Evolutionary conservation across 2,113 vertebrate genomes (phyloP).

Genomic region (Phylloscopus trochilus): DNA sequence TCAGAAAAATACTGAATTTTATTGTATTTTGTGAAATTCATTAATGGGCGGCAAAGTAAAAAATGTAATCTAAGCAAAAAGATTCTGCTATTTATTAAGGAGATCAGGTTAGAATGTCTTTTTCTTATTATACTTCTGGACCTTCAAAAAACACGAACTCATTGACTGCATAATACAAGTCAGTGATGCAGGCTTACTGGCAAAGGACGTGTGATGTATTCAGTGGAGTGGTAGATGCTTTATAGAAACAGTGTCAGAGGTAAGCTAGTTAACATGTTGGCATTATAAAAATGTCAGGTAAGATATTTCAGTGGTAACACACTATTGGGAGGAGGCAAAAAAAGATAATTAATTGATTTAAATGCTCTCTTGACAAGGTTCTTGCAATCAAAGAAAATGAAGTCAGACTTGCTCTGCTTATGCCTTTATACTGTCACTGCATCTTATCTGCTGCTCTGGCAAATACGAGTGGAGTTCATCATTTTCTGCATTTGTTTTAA

Average conservation of each 20-base stretch:
- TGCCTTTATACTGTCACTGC: background rate
- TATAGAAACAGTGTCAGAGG: background rate
- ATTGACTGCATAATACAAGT: background rate
- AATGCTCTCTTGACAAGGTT: background rate
- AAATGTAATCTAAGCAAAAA: background rate
- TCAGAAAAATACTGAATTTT: background rate
- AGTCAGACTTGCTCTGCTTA: background rate
- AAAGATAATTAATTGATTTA: background rate
- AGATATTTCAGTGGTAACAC: background rate
- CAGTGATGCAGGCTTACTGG: background rate
- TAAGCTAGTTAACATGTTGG: background rate
- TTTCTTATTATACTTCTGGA: background rate
- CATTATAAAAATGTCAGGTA: background rate
- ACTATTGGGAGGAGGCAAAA: background rate
- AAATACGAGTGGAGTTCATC: background rate
- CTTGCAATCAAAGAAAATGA: background rate
- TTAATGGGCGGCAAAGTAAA: background rate
- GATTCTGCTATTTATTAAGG: background rate
- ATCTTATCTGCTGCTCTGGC: background rate
- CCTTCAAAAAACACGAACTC: background rate
- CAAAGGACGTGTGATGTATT: background rate
- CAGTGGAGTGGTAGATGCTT: background rate
- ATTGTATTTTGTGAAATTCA: background rate
- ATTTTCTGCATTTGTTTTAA: background rate
- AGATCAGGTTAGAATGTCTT: background rate